Evolutionary conservation across 2,888 invertebrate genomes (phyloP).

Genomic region (Macroteleia sp.): DNA sequence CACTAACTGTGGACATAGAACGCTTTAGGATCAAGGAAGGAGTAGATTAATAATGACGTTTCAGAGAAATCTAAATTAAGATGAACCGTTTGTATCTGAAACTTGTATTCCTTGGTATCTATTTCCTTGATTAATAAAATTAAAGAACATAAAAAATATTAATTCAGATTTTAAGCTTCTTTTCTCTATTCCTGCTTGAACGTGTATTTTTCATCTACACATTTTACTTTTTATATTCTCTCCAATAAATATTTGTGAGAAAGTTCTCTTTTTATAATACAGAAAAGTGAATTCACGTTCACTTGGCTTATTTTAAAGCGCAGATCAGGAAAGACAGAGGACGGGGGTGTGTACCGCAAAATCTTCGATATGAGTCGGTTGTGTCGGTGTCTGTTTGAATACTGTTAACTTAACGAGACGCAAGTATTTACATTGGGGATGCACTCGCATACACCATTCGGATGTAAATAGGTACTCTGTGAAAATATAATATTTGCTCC

Average conservation of each 20-base stretch:
- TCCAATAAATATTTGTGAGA: constrained; percentile 45
- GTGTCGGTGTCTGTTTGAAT: constrained; percentile 72
- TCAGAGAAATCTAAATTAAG: constrained; percentile 26
- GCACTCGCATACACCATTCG: constrained; percentile 65
- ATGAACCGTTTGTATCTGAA: background rate
- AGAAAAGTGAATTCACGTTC: constrained; percentile 49
- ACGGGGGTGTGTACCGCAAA: constrained; percentile 39
- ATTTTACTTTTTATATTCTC: background rate
- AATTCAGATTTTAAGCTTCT: too few species aligned
- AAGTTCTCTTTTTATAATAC: constrained; percentile 40
- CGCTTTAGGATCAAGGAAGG: constrained; percentile 42
- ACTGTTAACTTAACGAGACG: constrained; percentile 78
- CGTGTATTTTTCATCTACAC: too few species aligned
- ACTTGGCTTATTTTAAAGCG: constrained; percentile 51
- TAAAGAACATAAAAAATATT: background rate
- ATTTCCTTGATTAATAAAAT: constrained; percentile 9
- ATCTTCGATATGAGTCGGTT: constrained; percentile 64
- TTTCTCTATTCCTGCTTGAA: too few species aligned
- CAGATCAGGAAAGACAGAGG: constrained; percentile 17
- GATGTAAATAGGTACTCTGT: constrained; percentile 67
- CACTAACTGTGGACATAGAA: constrained; percentile 42
- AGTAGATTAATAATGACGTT: constrained; percentile 46
- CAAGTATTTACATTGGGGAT: constrained; percentile 75
- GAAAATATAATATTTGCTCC: constrained; percentile 67
- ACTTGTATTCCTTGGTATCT: background rate